Conservation (phyloP, 2,113 vertebrate species). For the Oncorhynchus tshawytscha region DNA sequence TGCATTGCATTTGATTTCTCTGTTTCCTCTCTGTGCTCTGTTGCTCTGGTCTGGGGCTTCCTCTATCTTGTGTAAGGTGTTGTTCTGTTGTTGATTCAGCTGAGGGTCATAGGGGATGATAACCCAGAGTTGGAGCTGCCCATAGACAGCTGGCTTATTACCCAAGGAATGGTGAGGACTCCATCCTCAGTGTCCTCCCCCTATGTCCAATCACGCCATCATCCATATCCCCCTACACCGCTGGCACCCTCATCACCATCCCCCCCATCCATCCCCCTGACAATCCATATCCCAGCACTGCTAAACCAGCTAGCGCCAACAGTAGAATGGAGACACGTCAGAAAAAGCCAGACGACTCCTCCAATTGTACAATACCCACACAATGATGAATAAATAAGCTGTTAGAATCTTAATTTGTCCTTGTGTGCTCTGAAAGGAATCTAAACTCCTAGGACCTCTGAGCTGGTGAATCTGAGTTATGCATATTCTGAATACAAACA, state of each 20-base stretch:
- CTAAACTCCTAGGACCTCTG: too few relatives aligned
- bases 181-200: slow-evolving; percentile 71
- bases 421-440: not conserved
- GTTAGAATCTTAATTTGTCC: not conserved
- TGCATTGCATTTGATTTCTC: not conserved
- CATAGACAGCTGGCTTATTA: slow-evolving; percentile 99
- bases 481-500: too few relatives aligned
- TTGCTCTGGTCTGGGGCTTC: slow-evolving; percentile 60
- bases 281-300: not conserved
- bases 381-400: not conserved
- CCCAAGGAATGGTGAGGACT: slow-evolving; percentile 99
- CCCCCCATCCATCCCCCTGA: slow-evolving; percentile 15
- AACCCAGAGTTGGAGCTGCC: slow-evolving; percentile 91
- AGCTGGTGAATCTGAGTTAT: not conserved
- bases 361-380: not conserved
- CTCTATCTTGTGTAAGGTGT: slow-evolving; percentile 71
- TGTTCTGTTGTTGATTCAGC: slow-evolving; percentile 88
- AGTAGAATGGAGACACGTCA: slow-evolving; percentile 44
- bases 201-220: slow-evolving; percentile 58
- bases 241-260: slow-evolving; percentile 15
- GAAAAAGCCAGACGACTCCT: not conserved
- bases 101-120: slow-evolving; percentile 87
- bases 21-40: slow-evolving; percentile 37
- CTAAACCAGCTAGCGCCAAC: slow-evolving; percentile 20
- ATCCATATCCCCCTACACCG: slow-evolving; percentile 15